Base-by-base conservation (phyloP, 2,888 invertebrate species). In the Thera britannica region DNA sequence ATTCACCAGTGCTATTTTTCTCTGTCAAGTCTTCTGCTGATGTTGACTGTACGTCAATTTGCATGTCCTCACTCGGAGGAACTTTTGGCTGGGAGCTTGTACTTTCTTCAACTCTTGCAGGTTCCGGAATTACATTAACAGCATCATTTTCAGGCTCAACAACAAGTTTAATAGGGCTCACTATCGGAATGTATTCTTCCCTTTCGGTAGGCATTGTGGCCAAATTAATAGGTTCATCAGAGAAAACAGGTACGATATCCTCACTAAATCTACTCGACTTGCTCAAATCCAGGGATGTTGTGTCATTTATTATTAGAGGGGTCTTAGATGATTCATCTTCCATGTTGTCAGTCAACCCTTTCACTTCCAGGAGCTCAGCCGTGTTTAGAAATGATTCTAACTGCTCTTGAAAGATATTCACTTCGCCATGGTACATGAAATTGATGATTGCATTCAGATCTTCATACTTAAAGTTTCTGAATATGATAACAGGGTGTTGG, bases 361-460 rank as follows among this genome's bases (percentile, higher is more conserved):
- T 96, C 62, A 97, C 96, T 77, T 96, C 96, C 78, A 97, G 88
- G 72, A 97, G 89, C 85, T 97, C 97, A 4, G 97, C 97, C 23
- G 97, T 97, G 77, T 96, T 96, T 61, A 97, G 92, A 89, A 97
- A 97, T 68, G 97, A 96, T 74, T 96, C 96, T 77, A 97, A 87
- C 73, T 97, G 96, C 82, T 97, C 97, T 84, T 97, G 97, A 77
- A 96, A 95, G 56, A 97, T 97, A 77, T 96, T 97, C 6, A 97
- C 97, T 91, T 97, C 97, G 66, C 97, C 97, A 86, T 95, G 96
- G 81, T 97, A 97, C 96, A 97, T 97, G 79, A 97, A 97, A 82
- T 97, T 96, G 51, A 97, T 95, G 71, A 97, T 95, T 11, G 97
- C 97, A 80, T 96, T 95, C 77, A 97, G 94, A 88, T 97, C 97